Base-by-base conservation (phyloP, 2,113 vertebrate species). In the Euleptes europaea region DNA sequence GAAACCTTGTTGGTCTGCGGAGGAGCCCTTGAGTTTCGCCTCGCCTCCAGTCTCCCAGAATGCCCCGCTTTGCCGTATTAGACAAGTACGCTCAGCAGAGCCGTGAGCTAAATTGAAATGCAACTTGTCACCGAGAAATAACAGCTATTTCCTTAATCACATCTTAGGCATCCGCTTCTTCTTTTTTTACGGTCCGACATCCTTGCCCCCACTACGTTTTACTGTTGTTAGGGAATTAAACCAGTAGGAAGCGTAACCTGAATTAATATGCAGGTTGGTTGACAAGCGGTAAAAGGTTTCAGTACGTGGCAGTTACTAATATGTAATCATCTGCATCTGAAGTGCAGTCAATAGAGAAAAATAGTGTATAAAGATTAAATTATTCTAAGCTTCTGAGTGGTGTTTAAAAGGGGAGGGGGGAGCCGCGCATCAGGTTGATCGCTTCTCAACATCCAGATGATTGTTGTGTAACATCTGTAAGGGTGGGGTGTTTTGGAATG, bases 181-280 rank as follows among this genome's bases (percentile, higher is more conserved):
- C 35, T 19, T 51, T 42, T 4, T 70, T 85, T 60, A 79, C 77
- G 40, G 67, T 51, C 81, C 54, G 54, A 40, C 81, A 84, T 38
- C 38, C 76, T 40, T 67, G 80, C 82, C 80, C 13, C 7, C n/a
- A 88, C 9, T 69, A 13, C 76, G 15, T 83, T 92, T 93, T 91
- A 86, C 85, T 90, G 66, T 86, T 81, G 85, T 90, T 89, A 86
- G 15, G 80, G 73, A 87, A 92, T 88, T 86, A 88, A 86, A 92
- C n/a, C 88, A 90, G 88, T 81, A 90, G 93, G 91, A 87, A 72
- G 67, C 33, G 83, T 78, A 87, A 89, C 92, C 72, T 90, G 80
- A 93, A 94, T 87, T 93, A 92, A 91, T 95, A 87, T 73, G 87
- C 31, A 80, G 70, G 28, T 92, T 92, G 76, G 80, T 23, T 89